A percentile compares a stretch with the other conserved stretches of the same genome.
phyloP scores from a whole-genome alignment of 2,888 invertebrate species.

The Brachylomia viminalis region DNA sequence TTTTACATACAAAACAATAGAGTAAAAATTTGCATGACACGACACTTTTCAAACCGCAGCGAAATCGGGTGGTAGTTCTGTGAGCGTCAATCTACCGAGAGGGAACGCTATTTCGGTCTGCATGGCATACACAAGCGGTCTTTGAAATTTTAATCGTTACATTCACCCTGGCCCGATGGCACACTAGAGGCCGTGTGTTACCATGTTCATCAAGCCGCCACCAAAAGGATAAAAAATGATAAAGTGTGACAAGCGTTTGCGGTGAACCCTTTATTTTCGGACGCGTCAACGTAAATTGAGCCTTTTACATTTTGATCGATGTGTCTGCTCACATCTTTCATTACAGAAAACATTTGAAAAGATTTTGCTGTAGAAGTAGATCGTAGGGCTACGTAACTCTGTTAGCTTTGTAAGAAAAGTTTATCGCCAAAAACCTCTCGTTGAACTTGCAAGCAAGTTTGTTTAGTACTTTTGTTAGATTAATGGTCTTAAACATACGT shows the following conservation, averaged over 20 bases:
- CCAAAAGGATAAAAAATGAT: constrained; percentile 74
- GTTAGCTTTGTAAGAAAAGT: constrained; percentile 45
- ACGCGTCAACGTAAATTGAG: constrained; percentile 58
- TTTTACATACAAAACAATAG: constrained; percentile 72
- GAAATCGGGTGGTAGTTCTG: constrained; percentile 74
- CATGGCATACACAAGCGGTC: constrained; percentile 85
- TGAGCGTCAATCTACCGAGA: constrained; percentile 83
- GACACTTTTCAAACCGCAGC: constrained; percentile 51
- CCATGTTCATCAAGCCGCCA: constrained; percentile 76
- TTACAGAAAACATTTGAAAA: constrained; percentile 25
- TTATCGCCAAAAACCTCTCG: constrained; percentile 48
- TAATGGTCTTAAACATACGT: constrained; percentile 51
- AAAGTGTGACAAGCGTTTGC: constrained; percentile 59
- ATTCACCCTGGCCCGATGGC: constrained; percentile 88
- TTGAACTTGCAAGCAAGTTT: constrained; percentile 54
- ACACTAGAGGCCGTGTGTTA: constrained; percentile 80
- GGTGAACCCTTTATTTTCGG: constrained; percentile 54
- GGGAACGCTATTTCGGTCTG: constrained; percentile 87
- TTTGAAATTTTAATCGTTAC: constrained; percentile 90
- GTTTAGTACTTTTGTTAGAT: constrained; percentile 57
- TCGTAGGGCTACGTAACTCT: not conserved
- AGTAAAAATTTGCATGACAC: constrained; percentile 76
- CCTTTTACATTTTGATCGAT: constrained; percentile 59
- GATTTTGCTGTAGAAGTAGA: not conserved
- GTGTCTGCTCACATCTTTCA: constrained; percentile 28